Evolutionary conservation across 2,888 invertebrate genomes (phyloP), one percentile per base, ranked within the genome.

Genomic region (Helobdella robusta): DNA sequence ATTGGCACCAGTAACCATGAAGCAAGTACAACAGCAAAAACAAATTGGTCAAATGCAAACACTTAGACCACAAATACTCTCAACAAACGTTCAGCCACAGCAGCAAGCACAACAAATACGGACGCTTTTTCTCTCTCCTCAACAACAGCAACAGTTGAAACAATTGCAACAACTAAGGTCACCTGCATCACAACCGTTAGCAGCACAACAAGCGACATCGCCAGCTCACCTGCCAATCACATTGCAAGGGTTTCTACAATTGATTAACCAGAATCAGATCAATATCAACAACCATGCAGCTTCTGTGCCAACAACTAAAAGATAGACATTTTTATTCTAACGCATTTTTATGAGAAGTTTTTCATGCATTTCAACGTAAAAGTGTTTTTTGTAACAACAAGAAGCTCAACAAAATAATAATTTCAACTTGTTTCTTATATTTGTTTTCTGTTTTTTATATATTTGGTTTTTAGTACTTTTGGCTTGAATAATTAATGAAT

Each of bases 81-180:
- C 58, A 58, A 32, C 58, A 11, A 52, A 30, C n/a, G 11, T 59
- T 6, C 40, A 34, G 8, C 46, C 60, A 40, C 63, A 50, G 15
- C 32, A 44, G 23, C 63, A 63, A 30, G 50, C 48, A 32, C 63
- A 63, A 52, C 63, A 44, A 25, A 54, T 44, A 11, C 54, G 36
- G 28, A 34, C 11, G n/a, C 59, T 15, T 25, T 32, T 28, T 8
- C 25, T 15, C 6, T 5, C 23, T 4, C 59, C 6, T 3, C 35
- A 59, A 36, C 35, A 4, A 8, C 56, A 64, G 6, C 56, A 56
- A 56, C 52, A 56, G 36, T 36, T 56, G 23, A 11, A 8, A 35
- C 32, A 35, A n/a, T 8, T 32, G 5, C 62, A 48, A 32, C 54
- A 54, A 54, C 20, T 6, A 8, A 54, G 30, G 11, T 4, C 30